Evolutionary conservation across 1,140 invertebrate genomes (phyloP).

Genomic region (Orius laevigatus): DNA sequence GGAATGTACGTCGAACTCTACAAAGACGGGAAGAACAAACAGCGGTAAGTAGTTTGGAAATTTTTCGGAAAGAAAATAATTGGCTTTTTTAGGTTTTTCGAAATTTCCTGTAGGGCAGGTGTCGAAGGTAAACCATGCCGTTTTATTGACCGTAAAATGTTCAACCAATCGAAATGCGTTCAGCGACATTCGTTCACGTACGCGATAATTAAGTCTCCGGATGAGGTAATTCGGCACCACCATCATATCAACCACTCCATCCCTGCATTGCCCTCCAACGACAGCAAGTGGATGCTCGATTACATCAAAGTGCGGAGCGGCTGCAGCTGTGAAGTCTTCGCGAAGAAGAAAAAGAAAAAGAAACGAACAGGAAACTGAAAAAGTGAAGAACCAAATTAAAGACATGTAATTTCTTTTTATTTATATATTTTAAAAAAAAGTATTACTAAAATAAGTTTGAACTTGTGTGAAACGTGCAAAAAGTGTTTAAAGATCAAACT

Average conservation of each 20-base stretch:
- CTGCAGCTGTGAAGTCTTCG: slow-evolving; percentile 57
- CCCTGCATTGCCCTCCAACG: slow-evolving; percentile 27
- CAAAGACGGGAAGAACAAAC: slow-evolving; percentile 40
- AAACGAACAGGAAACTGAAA: not conserved
- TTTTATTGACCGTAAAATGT: slow-evolving; percentile 51
- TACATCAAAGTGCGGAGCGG: slow-evolving; percentile 62
- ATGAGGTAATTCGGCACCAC: slow-evolving; percentile 24
- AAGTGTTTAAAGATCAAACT: too few relatives aligned
- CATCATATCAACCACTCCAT: slow-evolving; percentile 33
- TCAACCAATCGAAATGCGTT: slow-evolving; percentile 54
- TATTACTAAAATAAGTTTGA: too few relatives aligned
- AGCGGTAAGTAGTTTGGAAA: slow-evolving; percentile 11
- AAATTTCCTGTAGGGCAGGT: slow-evolving; percentile 54
- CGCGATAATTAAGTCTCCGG: slow-evolving; percentile 45
- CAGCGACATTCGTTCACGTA: slow-evolving; percentile 75
- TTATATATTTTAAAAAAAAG: too few relatives aligned
- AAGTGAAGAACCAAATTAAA: not conserved
- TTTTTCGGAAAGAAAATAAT: not conserved
- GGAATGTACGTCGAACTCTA: slow-evolving; percentile 61
- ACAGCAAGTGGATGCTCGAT: slow-evolving; percentile 50
- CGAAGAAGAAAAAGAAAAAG: slow-evolving; percentile 29
- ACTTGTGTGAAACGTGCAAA: too few relatives aligned
- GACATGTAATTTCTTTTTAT: not conserved
- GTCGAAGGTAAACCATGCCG: slow-evolving; percentile 55
- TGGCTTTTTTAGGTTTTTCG: slow-evolving; percentile 45